Percentiles rank a stretch among this genome's conserved stretches.
Conservation (phyloP, 2,797 vertebrate genomes). For the Eidolon dupreanum region DNA sequence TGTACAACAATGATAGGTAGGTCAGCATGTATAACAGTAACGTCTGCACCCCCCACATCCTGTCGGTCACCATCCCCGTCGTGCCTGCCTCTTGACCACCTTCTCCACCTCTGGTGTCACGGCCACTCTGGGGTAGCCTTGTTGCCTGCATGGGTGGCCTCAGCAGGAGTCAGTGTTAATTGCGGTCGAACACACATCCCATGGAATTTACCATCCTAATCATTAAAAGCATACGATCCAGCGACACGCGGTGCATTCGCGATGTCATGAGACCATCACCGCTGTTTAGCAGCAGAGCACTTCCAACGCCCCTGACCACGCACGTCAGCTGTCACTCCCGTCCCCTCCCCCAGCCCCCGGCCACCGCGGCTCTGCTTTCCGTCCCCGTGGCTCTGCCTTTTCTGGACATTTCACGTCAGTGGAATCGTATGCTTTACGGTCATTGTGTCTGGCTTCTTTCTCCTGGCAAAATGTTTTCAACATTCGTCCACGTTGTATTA, state of each 20-base stretch:
- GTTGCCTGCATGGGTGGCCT: too few relatives aligned
- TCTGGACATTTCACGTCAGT: background rate
- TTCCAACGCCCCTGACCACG: accelerated
- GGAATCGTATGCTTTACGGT: too few relatives aligned
- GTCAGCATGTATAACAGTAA: too few relatives aligned
- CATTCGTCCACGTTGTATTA: accelerated
- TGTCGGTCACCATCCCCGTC: accelerated
- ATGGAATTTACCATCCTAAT: background rate
- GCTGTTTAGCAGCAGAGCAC: background rate
- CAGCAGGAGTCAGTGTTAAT: too few relatives aligned
- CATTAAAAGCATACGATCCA: accelerated
- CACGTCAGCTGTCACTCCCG: accelerated
- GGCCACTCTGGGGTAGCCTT: too few relatives aligned
- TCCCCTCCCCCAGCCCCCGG: accelerated
- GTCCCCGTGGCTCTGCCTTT: background rate
- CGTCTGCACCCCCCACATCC: accelerated
- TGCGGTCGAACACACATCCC: too few relatives aligned
- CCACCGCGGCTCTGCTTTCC: accelerated
- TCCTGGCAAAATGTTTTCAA: too few relatives aligned
- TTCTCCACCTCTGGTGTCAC: background rate
- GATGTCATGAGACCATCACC: accelerated
- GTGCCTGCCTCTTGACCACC: background rate
- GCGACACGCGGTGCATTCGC: background rate
- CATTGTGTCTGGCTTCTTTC: too few relatives aligned
- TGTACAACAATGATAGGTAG: background rate